These are phyloP conservation scores for Rhea pennata DNA, from an alignment of 2,113 vertebrate genomes.

Conservation along the genomic window DNA sequence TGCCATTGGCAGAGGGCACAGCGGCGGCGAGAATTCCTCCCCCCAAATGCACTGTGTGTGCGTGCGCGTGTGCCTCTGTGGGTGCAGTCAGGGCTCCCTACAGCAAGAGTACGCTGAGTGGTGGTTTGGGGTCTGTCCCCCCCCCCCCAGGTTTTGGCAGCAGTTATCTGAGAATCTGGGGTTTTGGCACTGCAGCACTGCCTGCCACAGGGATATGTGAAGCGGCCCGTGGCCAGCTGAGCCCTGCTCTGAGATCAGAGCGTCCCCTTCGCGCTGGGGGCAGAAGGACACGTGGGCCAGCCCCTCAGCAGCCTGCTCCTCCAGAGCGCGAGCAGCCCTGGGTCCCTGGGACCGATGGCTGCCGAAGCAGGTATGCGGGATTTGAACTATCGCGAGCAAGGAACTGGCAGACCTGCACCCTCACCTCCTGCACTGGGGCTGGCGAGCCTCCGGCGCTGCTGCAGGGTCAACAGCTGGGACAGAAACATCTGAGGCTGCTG, in stretches of 20 bases:
- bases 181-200: not conserved
- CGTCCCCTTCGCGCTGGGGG: no score
- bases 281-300: no score
- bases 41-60: not conserved
- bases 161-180: not conserved
- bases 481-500: not conserved
- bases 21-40: not conserved
- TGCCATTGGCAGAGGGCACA: not conserved
- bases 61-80: no score
- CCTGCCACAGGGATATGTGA: no score
- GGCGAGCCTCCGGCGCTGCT: not conserved
- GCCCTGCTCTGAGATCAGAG: no score
- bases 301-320: not conserved
- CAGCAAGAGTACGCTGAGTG: not conserved
- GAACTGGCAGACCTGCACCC: accelerated
- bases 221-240: no score
- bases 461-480: not conserved
- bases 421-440: accelerated
- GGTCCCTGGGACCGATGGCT: no score
- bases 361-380: not conserved
- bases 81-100: not conserved
- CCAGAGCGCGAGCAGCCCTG: no score
- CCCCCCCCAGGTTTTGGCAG: accelerated
- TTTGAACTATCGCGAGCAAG: not conserved
- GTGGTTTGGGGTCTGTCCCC: not conserved